Evolutionary conservation across 1,140 invertebrate species (phyloP), one percentile per base, ranked within the genome.

Genomic region (Ceratoteleas bidentatus): DNA sequence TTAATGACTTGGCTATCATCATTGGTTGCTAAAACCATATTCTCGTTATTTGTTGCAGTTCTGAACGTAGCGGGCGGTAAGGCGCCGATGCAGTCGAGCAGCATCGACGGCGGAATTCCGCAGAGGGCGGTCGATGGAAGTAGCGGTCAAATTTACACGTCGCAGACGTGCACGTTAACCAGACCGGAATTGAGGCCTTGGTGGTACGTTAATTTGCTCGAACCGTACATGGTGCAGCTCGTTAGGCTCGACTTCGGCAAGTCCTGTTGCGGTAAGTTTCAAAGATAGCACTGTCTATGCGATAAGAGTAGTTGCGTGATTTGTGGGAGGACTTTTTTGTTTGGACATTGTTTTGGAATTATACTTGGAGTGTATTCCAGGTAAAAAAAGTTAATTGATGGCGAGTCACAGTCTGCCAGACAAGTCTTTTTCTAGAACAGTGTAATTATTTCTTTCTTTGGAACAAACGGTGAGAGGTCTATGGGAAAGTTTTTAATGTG

Each of bases 151-250:
- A 94, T 95, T 86, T 98, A 96, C 91, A 96, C 92, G 73, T 87
- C 94, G 0, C 95, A 96, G 58, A 98, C 97, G 0, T 98, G 97
- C 88, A 97, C 96, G 0, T 91, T 97, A 34, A 98, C 97, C 0
- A 96, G 95, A 88, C 89, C 94, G 0, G 97, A 98, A 89, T 89
- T 94, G 4, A 93, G 94, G 10, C 97, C 97, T 6, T 98, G 97
- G 97, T 98, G 97, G 97, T 98, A 98, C 90, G 97, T 98, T 80
- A 98, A 98, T 90, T 93, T 98, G 0, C 92, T 98, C 32, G 97
- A 98, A 86, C 97, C 97, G 0, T 98, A 98, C 88, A 97, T 98
- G 96, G 97, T 98, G 40, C 97, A 98, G 89, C 92, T 98, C 50
- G 97, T 98, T 8, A 91, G 97, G 43, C 91, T 98, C 47, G 97